Base-by-base conservation (phyloP, 2,797 vertebrate species). In the Chloroceryle amazona region DNA sequence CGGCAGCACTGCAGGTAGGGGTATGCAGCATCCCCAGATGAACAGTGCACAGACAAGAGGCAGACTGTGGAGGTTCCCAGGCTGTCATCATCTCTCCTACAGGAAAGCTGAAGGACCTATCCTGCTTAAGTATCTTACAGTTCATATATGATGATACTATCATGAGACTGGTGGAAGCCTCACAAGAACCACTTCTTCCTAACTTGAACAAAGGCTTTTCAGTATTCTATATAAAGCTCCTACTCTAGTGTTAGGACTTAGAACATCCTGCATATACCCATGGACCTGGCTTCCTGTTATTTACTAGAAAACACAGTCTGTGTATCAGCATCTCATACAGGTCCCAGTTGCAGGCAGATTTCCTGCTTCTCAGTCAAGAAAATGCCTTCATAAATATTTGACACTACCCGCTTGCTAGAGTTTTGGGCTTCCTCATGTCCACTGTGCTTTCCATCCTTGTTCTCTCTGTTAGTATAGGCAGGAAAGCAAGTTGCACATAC, bases 1-100 rank as follows among this genome's bases (percentile, higher is more conserved):
- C 75, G 60, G 72, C 37, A 68, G 37, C 70, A 14, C 23, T 0
- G 0, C 1, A 0, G 46, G 51, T 5, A 9, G 42, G 44, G 29
- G 4, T 26, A 1, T 11, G 12, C 46, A 72, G n/a, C 4, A 6
- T 61, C 57, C 37, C 23, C 22, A 25, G 51, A 37, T 41, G 46
- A 52, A 9, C 0, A 0, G 61, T 2, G 3, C n/a, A 6, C 33
- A 49, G 35, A 42, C 11, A n/a, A 63, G 44, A 41, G 20, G 22
- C 31, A 68, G 66, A 20, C 39, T 39, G 16, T 23, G 39, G 47
- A 42, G 31, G 3, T 65, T 81, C 76, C 41, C 16, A 0, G 13
- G 0, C 17, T 57, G 11, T 55, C 16, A 6, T 28, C 25, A 46
- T 33, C 47, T 76, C 44, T 78, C 19, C 71, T 72, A 1, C 23